Percentiles rank a stretch among this genome's conserved stretches.
Conservation (phyloP, 2,113 vertebrate genomes). For the Actenoides hombroni region DNA sequence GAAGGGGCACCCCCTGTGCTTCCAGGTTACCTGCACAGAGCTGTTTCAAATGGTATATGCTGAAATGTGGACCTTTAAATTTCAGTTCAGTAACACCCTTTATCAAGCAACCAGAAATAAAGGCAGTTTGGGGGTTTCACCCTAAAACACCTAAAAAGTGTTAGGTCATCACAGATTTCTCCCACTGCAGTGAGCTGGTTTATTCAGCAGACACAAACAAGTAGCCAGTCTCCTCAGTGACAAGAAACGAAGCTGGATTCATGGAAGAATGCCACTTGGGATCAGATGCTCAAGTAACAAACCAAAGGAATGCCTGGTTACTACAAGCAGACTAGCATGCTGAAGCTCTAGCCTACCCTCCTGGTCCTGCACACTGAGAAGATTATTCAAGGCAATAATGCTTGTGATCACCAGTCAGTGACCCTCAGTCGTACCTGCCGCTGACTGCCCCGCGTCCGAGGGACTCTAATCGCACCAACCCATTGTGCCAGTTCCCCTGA, state of each 20-base stretch:
- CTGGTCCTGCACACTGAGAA: not conserved
- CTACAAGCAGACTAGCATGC: not conserved
- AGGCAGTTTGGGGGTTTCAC: not conserved
- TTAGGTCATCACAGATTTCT: not conserved
- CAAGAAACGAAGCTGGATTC: not conserved
- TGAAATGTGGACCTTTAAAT: not conserved
- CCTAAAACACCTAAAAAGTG: not conserved
- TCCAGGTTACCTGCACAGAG: not conserved
- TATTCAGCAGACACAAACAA: constrained; percentile 66
- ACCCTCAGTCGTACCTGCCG: not conserved
- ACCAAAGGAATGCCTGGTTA: not conserved
- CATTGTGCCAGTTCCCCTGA: not conserved
- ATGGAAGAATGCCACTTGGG: not conserved
- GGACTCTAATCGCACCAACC: not conserved
- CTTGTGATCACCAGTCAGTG: not conserved
- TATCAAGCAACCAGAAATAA: not conserved
- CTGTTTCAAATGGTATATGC: not conserved
- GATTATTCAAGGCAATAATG: not conserved
- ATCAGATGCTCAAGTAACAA: not conserved
- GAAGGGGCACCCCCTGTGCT: not conserved
- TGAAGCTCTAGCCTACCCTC: not conserved
- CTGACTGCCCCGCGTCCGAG: not conserved
- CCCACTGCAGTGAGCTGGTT: not conserved
- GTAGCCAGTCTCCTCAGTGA: constrained; percentile 57
- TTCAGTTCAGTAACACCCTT: not conserved